These are phyloP conservation scores for Aphelinus atriplicis DNA, from an alignment of 1,140 invertebrate species.

Conservation along the genomic window DNA sequence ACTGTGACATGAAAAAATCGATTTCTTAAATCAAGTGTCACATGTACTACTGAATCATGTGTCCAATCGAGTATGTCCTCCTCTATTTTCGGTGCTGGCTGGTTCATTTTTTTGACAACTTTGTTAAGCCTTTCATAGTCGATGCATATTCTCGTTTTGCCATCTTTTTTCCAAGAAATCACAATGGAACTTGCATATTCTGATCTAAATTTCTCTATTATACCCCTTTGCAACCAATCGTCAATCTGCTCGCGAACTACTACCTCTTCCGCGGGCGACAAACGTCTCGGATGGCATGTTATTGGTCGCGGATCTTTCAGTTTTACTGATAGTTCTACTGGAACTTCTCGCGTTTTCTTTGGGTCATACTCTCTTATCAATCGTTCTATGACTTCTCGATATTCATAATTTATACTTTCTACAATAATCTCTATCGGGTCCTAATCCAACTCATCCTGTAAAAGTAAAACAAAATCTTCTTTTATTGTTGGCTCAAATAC, in stretches of 20 bases:
- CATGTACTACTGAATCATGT: not conserved
- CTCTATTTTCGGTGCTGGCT: slow-evolving; percentile 7
- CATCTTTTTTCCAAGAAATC: not conserved
- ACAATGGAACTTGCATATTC: slow-evolving; percentile 2
- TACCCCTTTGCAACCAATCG: slow-evolving; percentile 16
- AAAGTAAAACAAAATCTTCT: not conserved
- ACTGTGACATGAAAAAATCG: slow-evolving; percentile 55
- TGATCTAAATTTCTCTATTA: slow-evolving; percentile 22
- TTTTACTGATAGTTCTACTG: slow-evolving; percentile 12
- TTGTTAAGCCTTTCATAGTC: slow-evolving; percentile 4
- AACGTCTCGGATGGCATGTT: slow-evolving; percentile 8
- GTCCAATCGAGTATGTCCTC: not conserved
- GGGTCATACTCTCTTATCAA: slow-evolving; percentile 8
- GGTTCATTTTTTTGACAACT: not conserved
- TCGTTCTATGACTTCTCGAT: not conserved
- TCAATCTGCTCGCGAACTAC: slow-evolving; percentile 21
- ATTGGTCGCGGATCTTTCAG: slow-evolving; percentile 12
- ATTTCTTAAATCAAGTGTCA: slow-evolving; percentile 52
- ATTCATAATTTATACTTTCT: not conserved
- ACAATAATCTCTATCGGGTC: not conserved
- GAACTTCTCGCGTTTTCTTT: not conserved
- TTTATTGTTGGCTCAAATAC: not conserved
- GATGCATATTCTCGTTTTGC: not conserved
- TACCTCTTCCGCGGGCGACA: slow-evolving; percentile 27
- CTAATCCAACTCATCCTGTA: not conserved